Conservation (phyloP, 2,113 vertebrate species). For the Hyaena hyaena region DNA sequence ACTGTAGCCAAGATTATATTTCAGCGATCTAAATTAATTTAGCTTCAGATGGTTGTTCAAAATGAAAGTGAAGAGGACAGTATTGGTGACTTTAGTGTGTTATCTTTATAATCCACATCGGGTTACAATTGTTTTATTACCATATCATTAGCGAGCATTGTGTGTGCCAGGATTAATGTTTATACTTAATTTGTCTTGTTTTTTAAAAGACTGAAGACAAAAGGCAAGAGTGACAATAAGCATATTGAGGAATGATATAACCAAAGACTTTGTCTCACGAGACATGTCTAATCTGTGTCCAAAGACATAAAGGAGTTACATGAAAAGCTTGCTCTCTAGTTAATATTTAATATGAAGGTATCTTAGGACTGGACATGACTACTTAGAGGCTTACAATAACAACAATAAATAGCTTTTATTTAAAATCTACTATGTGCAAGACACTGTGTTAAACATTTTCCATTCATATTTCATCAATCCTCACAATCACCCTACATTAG, state of each 20-base stretch:
- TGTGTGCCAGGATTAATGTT: slow-evolving; percentile 21
- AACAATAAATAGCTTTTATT: neutral
- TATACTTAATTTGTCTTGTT: slow-evolving; percentile 31
- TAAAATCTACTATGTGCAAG: neutral
- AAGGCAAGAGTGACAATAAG: neutral
- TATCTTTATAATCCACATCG: slow-evolving; percentile 44
- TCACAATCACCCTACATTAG: neutral
- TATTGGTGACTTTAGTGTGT: neutral
- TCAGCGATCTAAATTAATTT: slow-evolving; percentile 70
- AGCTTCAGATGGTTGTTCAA: slow-evolving; percentile 52
- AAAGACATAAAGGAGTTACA: neutral
- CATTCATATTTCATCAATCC: neutral
- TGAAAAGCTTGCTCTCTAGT: neutral
- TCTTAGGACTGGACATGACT: neutral
- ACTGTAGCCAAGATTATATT: slow-evolving; percentile 59
- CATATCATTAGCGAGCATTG: neutral
- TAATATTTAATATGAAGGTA: slow-evolving; percentile 12
- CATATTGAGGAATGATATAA: slow-evolving; percentile 13
- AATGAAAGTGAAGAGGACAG: slow-evolving; percentile 56
- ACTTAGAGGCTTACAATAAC: neutral
- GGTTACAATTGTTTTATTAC: slow-evolving; percentile 50
- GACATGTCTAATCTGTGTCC: neutral
- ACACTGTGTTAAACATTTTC: neutral
- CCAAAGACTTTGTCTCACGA: neutral
- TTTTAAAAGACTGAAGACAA: slow-evolving; percentile 24